Conservation (phyloP, 92 coral and sea anemone species). For the Porites evermanni region DNA sequence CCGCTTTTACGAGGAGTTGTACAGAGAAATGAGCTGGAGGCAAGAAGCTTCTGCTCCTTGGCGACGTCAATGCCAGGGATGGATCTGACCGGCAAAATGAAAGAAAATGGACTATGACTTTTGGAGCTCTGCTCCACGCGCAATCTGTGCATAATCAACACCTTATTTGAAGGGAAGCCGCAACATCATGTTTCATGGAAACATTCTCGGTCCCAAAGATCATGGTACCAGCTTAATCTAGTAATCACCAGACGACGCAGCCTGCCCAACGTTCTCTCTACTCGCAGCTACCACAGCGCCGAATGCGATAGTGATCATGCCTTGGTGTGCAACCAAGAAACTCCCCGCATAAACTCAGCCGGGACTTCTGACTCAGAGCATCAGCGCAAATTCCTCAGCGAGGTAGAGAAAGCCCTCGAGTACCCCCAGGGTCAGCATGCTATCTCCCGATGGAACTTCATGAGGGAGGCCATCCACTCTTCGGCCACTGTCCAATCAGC, state of each 20-base stretch:
- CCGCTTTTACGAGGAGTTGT: slow-evolving; percentile 49
- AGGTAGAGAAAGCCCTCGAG: neutral
- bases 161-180: neutral
- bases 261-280: neutral
- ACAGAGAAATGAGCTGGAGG: too few species aligned
- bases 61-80: too few species aligned
- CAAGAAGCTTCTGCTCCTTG: too few species aligned
- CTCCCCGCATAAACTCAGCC: neutral
- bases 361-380: neutral
- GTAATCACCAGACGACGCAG: slow-evolving; percentile 41
- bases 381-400: neutral
- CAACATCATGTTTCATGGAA: neutral
- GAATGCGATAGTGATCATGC: slow-evolving; percentile 43
- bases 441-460: neutral
- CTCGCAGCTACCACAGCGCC: slow-evolving; percentile 36
- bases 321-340: neutral
- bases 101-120: too few species aligned
- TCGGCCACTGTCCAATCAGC: neutral
- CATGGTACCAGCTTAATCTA: slow-evolving; percentile 18
- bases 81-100: too few species aligned
- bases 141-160: slow-evolving; percentile 19
- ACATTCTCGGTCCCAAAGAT: neutral
- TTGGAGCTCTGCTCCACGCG: slow-evolving; percentile 41
- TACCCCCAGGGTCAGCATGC: neutral
- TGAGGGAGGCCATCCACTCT: neutral